A percentile compares a stretch with the other conserved stretches of the same genome.
phyloP scores from a whole-genome alignment of 2,888 invertebrate species.

The Mantis religiosa region DNA sequence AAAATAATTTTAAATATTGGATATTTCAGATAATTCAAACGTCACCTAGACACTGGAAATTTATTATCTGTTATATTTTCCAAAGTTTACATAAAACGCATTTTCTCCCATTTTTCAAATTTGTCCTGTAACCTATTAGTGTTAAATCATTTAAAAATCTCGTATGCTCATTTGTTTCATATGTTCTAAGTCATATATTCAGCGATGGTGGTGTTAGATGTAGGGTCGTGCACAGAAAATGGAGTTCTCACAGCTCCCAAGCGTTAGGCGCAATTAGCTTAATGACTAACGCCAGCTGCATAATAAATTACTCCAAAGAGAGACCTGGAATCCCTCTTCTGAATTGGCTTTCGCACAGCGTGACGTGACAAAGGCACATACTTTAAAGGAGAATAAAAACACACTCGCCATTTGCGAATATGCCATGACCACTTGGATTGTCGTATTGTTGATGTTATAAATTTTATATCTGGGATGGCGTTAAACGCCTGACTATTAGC shows the following conservation, averaged over 20 bases:
- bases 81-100: no score
- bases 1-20: no score
- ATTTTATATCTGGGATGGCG: no score
- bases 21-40: no score
- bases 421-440: neutral
- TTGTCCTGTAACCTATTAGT: no score
- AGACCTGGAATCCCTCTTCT: neutral
- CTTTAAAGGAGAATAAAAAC: neutral
- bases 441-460: neutral
- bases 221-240: neutral
- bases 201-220: neutral
- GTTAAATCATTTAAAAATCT: no score
- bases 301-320: neutral
- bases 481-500: no score
- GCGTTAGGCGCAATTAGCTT: neutral
- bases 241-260: neutral
- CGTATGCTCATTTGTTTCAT: no score
- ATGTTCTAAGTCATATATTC: neutral
- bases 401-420: neutral
- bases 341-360: neutral
- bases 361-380: neutral
- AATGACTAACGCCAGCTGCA: neutral
- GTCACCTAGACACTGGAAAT: no score
- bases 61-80: no score
- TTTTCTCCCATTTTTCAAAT: no score